Conservation (phyloP, 2,797 vertebrate genomes). For the Manis pentadactyla region DNA sequence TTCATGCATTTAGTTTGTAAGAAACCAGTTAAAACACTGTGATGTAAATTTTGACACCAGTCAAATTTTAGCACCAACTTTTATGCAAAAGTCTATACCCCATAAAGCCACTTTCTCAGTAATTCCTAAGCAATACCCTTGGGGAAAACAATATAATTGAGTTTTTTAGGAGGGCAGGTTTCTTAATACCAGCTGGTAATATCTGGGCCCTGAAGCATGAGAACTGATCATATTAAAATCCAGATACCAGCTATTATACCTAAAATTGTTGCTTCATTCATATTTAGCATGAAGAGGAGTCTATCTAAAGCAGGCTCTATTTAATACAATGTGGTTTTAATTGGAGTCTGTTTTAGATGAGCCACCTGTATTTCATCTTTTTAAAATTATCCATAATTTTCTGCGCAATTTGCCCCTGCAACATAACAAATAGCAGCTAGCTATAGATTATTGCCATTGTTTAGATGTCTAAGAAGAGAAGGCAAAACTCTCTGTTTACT, state of each 20-base stretch:
- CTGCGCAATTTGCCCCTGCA: conserved; percentile 81
- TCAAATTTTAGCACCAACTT: conserved; percentile 62
- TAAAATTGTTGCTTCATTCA: conserved; percentile 79
- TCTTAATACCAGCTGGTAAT: conserved; percentile 79
- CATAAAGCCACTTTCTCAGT: conserved; percentile 66
- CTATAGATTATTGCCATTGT: conserved; percentile 81
- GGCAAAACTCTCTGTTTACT: conserved; percentile 55
- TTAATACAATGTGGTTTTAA: conserved; percentile 85
- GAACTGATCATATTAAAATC: conserved; percentile 80
- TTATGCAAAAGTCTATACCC: conserved; percentile 67
- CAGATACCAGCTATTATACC: conserved; percentile 81
- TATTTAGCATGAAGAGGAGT: conserved; percentile 79
- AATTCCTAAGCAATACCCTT: conserved; percentile 62
- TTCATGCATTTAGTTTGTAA: conserved; percentile 39
- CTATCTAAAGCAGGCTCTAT: conserved; percentile 77
- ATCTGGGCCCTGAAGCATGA: conserved; percentile 70
- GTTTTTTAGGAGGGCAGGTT: conserved; percentile 71
- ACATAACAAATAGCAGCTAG: conserved; percentile 78
- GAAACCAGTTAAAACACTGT: neutral
- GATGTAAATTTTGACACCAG: conserved; percentile 63
- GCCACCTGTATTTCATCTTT: conserved; percentile 84
- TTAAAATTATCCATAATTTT: conserved; percentile 84
- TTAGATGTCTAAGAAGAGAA: conserved; percentile 66
- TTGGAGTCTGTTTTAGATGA: conserved; percentile 83
- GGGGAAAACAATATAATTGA: conserved; percentile 72